phyloP scores from a whole-genome alignment of 2,888 invertebrate species.

The Empis stercorea region DNA sequence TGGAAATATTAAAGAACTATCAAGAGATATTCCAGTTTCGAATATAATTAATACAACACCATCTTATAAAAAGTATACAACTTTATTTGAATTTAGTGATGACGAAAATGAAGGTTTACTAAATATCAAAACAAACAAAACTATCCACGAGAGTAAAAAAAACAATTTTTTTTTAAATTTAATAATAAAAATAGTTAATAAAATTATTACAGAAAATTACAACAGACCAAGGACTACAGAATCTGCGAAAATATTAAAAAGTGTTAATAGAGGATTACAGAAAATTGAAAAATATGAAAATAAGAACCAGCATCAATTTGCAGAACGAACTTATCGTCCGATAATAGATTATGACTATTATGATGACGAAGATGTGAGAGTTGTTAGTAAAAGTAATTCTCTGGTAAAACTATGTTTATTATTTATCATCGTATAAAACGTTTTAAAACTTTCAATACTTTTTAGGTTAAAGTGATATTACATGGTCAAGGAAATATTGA shows the following conservation, averaged over 20 bases:
- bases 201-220: no score
- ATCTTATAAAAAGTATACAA: neutral
- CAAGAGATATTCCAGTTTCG: constrained; percentile 10
- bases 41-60: constrained; percentile 10
- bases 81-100: no score
- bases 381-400: constrained; percentile 40
- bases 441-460: neutral
- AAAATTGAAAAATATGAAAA: constrained; percentile 30
- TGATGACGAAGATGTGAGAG: constrained; percentile 47
- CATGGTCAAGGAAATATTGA: constrained; percentile 62
- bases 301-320: constrained; percentile 14
- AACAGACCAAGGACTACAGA: constrained; percentile 20
- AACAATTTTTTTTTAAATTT: no score
- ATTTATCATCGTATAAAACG: neutral
- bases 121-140: no score
- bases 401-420: constrained; percentile 31
- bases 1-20: constrained; percentile 19
- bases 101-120: no score
- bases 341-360: constrained; percentile 53
- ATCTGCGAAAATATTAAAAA: constrained; percentile 6
- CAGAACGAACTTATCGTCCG: constrained; percentile 26
- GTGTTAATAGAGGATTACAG: constrained; percentile 18
- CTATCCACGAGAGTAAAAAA: no score
- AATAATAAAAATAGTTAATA: no score
- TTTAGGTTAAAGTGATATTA: constrained; percentile 40